A percentile compares a stretch with the other conserved stretches of the same genome.
These are phyloP conservation scores for Dolichotis patagonum DNA, from an alignment of 2,113 vertebrate species.

Conservation along the genomic window DNA sequence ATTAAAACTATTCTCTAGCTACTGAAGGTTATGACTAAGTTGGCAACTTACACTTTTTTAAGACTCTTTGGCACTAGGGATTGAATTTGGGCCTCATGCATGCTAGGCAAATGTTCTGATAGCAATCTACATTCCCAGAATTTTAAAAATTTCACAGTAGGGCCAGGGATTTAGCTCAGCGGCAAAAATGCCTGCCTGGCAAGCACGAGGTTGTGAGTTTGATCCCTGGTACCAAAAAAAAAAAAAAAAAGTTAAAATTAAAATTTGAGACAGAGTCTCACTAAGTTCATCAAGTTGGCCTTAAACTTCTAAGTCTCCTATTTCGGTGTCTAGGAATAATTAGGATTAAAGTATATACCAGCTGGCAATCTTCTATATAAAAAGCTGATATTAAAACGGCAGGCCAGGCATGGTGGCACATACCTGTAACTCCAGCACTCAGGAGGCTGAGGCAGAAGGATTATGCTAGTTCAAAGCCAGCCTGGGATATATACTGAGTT, in stretches of 20 bases:
- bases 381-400: neutral
- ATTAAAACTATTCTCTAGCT: neutral
- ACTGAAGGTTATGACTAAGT: neutral
- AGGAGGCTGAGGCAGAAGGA: neutral
- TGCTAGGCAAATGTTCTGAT: neutral
- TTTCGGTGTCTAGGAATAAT: neutral
- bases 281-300: neutral
- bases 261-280: neutral
- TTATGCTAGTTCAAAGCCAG: neutral
- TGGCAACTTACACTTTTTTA: neutral
- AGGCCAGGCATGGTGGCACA: neutral
- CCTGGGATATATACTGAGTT: neutral
- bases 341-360: neutral
- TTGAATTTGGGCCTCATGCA: neutral
- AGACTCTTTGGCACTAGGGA: neutral
- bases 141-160: neutral
- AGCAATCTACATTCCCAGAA: neutral
- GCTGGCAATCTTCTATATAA: neutral
- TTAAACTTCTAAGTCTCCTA: neutral
- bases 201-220: no score
- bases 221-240: no score
- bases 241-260: no score
- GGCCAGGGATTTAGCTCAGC: no score
- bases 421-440: neutral
- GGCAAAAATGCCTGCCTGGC: no score